A percentile compares a stretch with the other conserved stretches of the same genome.
Conservation (phyloP, 2,113 vertebrate genomes). For the Trogon melanurus region DNA sequence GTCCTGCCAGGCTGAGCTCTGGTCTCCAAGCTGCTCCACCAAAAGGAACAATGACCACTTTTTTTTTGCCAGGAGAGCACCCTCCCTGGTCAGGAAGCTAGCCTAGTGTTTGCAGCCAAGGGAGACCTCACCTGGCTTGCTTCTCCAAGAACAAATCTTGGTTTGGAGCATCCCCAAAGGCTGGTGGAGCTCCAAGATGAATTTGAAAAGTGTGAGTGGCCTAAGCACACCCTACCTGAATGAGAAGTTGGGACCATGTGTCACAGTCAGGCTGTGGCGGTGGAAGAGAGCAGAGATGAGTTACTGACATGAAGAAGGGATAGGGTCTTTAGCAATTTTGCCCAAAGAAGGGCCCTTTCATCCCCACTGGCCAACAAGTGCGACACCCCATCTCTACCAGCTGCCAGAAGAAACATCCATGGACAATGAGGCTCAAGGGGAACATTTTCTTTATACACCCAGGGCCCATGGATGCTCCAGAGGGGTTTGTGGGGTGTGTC, state of each 20-base stretch:
- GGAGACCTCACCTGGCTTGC: not conserved
- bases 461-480: not conserved
- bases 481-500: not conserved
- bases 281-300: not conserved
- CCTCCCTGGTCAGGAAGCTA: not conserved
- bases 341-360: not conserved
- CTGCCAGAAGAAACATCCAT: not conserved
- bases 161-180: not conserved
- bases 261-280: not conserved
- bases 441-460: not conserved
- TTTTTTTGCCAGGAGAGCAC: not conserved
- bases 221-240: not conserved
- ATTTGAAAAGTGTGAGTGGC: not conserved
- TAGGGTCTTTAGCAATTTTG: not conserved
- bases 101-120: not conserved
- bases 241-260: not conserved
- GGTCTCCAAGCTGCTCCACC: not conserved
- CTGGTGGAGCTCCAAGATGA: not conserved
- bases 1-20: not conserved
- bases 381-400: not conserved
- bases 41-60: not conserved
- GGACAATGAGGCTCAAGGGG: not conserved
- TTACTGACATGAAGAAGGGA: not conserved
- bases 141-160: not conserved
- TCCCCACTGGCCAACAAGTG: not conserved